Conservation (phyloP, 2,797 vertebrate species). For the Telmatherina bonti region DNA sequence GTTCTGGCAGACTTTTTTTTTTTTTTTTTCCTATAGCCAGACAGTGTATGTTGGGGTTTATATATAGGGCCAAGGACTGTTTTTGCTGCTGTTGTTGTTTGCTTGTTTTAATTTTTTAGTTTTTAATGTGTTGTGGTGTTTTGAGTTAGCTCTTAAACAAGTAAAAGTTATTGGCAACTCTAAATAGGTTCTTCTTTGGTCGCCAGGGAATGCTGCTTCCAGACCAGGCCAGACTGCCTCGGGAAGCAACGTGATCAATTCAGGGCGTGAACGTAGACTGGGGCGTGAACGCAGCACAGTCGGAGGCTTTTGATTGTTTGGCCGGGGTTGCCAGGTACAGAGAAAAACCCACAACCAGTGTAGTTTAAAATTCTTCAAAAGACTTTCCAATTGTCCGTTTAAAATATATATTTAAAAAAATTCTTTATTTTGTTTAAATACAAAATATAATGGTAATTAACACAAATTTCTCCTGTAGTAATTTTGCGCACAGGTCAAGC, state of each 20-base stretch:
- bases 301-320: conserved; percentile 29
- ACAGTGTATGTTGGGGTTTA: no score
- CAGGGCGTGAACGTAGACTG: conserved; percentile 60
- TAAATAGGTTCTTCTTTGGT: conserved; percentile 28
- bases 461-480: background rate
- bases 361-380: background rate
- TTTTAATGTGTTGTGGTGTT: no score
- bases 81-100: background rate
- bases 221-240: conserved; percentile 32
- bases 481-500: background rate
- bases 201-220: conserved; percentile 45
- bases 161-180: background rate
- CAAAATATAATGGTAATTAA: background rate
- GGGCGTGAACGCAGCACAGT: conserved; percentile 61
- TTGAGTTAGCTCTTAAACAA: background rate
- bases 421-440: background rate
- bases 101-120: no score
- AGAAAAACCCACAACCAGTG: conserved; percentile 23
- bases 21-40: no score
- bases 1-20: no score
- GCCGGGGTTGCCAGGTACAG: conserved; percentile 63
- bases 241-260: conserved; percentile 61
- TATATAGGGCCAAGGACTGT: background rate
- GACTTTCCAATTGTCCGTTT: background rate
- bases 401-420: no score